These are phyloP conservation scores for Stictocephala bisonia DNA, from an alignment of 2,888 invertebrate species.

Conservation along the genomic window DNA sequence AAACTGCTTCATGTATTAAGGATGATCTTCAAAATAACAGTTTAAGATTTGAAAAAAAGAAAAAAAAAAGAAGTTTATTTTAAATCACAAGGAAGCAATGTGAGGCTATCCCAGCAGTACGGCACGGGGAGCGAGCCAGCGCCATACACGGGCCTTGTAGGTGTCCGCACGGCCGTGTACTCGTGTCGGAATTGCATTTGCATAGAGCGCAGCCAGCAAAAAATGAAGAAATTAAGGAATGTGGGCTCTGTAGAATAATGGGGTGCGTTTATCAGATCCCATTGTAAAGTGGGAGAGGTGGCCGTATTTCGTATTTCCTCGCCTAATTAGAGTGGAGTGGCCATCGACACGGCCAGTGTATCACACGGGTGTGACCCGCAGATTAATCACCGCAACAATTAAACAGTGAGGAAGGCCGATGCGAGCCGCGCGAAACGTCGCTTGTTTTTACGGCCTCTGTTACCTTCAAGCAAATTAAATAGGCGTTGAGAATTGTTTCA, in stretches of 20 bases:
- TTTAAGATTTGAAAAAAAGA: too few relatives aligned
- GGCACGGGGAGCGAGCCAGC: too few relatives aligned
- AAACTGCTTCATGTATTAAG: too few relatives aligned
- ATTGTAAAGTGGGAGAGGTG: conserved; percentile 34
- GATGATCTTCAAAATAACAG: too few relatives aligned
- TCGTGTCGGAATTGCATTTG: conserved; percentile 38
- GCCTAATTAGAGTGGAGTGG: conserved; percentile 38
- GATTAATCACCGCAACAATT: conserved; percentile 38
- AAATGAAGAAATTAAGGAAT: conserved; percentile 43
- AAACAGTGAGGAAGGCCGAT: conserved; percentile 36
- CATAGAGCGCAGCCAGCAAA: conserved; percentile 32
- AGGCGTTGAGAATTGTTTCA: too few relatives aligned
- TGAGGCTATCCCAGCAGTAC: too few relatives aligned
- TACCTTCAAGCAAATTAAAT: too few relatives aligned
- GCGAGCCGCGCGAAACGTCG: conserved; percentile 25
- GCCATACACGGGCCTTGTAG: conserved; percentile 15
- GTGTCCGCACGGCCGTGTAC: conserved; percentile 32
- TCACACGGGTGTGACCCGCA: conserved; percentile 5
- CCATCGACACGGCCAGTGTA: conserved; percentile 5
- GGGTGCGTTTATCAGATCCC: conserved; percentile 36
- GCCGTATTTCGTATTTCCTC: conserved; percentile 32
- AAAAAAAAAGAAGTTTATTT: too few relatives aligned
- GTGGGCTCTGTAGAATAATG: conserved; percentile 33
- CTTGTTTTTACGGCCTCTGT: too few relatives aligned
- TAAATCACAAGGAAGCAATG: too few relatives aligned